Evolutionary conservation across 2,113 vertebrate species (phyloP).

Genomic region (Gopherus flavomarginatus): DNA sequence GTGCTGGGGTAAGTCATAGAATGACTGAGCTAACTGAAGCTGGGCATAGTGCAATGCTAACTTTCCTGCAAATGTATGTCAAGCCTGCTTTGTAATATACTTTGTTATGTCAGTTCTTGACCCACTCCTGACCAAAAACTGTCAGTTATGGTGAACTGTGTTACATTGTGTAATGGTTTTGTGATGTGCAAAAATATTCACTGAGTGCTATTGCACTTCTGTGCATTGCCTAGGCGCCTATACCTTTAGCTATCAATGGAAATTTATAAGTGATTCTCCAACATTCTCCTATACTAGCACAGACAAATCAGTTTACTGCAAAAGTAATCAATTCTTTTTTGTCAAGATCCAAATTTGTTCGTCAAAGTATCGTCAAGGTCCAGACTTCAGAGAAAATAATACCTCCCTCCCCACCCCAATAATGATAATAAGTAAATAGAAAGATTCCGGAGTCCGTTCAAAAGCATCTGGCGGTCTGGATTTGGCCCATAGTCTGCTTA

Average conservation of each 20-base stretch:
- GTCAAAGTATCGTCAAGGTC: no score
- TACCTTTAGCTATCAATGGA: rapidly evolving
- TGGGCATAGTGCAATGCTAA: not conserved
- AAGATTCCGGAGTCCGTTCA: no score
- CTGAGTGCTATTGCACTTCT: not conserved
- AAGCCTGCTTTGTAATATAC: not conserved
- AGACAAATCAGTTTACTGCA: not conserved
- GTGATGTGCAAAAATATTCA: not conserved
- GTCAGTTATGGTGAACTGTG: rapidly evolving
- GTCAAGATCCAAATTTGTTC: no score
- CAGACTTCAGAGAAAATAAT: no score
- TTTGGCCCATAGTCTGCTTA: no score
- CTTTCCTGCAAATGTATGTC: rapidly evolving
- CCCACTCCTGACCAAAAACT: not conserved
- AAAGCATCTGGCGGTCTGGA: no score
- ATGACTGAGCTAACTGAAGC: not conserved
- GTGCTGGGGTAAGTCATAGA: not conserved
- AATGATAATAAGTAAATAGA: no score
- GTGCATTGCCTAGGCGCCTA: not conserved
- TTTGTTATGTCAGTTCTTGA: not conserved
- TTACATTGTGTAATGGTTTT: not conserved
- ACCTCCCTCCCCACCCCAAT: no score
- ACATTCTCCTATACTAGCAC: not conserved
- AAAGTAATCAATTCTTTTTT: no score
- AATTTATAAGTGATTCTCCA: not conserved